Evolutionary conservation across 2,113 vertebrate genomes (phyloP).

Genomic region (Mellivora capensis): DNA sequence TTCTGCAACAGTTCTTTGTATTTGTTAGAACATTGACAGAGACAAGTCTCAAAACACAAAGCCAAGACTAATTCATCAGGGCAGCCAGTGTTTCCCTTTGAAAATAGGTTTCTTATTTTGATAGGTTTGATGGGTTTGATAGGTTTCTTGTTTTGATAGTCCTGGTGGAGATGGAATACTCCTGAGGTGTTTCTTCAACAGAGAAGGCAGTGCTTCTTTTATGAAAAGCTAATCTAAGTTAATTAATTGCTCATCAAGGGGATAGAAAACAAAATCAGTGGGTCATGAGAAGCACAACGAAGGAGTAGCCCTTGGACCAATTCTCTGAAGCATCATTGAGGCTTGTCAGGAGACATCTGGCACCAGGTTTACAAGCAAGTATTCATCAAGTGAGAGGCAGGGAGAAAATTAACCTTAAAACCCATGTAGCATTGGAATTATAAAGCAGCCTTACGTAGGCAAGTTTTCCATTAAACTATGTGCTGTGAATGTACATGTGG

Average conservation of each 20-base stretch:
- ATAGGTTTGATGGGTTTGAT: too few relatives aligned
- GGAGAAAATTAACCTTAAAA: slow-evolving; percentile 45
- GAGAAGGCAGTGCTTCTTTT: slow-evolving; percentile 23
- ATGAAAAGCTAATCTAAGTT: slow-evolving; percentile 36
- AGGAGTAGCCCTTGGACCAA: slow-evolving; percentile 53
- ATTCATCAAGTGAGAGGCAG: neutral
- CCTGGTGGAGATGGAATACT: neutral
- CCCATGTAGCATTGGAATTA: neutral
- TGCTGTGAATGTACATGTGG: neutral
- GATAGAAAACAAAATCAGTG: slow-evolving; percentile 11
- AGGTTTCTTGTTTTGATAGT: slow-evolving; percentile 16
- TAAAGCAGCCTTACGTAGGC: neutral
- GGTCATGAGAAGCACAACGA: slow-evolving; percentile 59
- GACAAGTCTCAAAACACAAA: neutral
- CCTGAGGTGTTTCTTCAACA: neutral
- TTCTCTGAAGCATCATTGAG: slow-evolving; percentile 62
- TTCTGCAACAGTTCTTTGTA: neutral
- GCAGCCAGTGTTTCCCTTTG: neutral
- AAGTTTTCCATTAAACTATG: slow-evolving; percentile 7
- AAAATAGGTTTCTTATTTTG: neutral
- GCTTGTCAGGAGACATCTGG: slow-evolving; percentile 43
- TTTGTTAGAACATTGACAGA: neutral
- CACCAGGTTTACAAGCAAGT: neutral
- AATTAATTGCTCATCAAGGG: slow-evolving; percentile 38
- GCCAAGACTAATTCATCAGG: neutral